Percentiles rank a stretch among this genome's conserved stretches.
phyloP scores from a whole-genome alignment of 2,888 invertebrate species.

The Euclidia mi region DNA sequence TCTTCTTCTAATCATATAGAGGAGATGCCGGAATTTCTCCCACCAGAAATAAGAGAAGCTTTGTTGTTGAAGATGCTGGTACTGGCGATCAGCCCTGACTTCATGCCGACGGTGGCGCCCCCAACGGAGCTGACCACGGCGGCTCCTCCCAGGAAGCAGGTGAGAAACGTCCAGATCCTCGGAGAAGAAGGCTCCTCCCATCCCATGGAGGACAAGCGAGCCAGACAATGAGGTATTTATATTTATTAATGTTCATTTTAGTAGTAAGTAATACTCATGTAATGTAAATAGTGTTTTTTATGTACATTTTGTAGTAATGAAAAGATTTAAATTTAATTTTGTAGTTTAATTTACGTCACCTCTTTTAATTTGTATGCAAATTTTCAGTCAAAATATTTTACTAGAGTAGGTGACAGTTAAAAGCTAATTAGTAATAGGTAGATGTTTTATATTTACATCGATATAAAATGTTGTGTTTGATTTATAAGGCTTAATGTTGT shows the following conservation, averaged over 20 bases:
- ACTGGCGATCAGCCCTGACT: conserved; percentile 92
- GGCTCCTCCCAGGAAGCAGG: conserved; percentile 89
- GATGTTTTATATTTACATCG: too few species aligned
- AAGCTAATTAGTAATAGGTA: too few species aligned
- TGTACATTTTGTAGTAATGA: conserved; percentile 67
- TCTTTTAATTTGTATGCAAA: too few species aligned
- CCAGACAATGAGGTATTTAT: conserved; percentile 71
- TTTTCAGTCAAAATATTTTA: too few species aligned
- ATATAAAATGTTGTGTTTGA: too few species aligned
- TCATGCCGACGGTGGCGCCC: conserved; percentile 80
- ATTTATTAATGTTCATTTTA: conserved; percentile 61
- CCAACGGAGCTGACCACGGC: conserved; percentile 85
- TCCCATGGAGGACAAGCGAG: conserved; percentile 72
- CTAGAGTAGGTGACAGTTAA: too few species aligned
- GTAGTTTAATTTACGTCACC: conserved; percentile 51
- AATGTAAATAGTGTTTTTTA: conserved; percentile 77
- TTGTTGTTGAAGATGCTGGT: conserved; percentile 93
- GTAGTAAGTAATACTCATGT: conserved; percentile 70
- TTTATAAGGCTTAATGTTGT: too few species aligned
- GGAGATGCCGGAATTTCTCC: conserved; percentile 91
- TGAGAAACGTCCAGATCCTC: conserved; percentile 93
- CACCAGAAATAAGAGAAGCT: conserved; percentile 93
- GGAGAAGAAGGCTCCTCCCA: conserved; percentile 89
- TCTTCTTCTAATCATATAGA: conserved; percentile 82
- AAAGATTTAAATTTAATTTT: conserved; percentile 47